Evolutionary conservation across 2,888 invertebrate genomes (phyloP).

Genomic region (Dynastes maya): DNA sequence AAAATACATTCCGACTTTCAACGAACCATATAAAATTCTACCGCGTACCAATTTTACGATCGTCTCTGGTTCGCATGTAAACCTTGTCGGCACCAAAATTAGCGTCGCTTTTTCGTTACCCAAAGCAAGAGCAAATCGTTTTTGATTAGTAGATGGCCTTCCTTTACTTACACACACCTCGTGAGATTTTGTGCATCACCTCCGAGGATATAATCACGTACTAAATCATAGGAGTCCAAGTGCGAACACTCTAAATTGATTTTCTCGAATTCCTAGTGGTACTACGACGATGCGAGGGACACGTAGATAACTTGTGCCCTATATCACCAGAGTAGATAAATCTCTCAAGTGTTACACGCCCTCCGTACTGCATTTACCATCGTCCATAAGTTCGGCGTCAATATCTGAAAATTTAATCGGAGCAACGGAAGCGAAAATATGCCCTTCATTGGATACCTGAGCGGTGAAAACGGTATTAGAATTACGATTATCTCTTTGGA

Average conservation of each 20-base stretch:
- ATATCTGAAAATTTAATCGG: too few species aligned
- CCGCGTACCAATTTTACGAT: too few species aligned
- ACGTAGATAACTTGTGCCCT: background rate
- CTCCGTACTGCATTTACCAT: too few species aligned
- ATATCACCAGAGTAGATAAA: constrained; percentile 16
- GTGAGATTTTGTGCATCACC: background rate
- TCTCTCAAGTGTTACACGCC: constrained; percentile 14
- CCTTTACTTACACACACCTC: background rate
- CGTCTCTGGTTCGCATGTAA: too few species aligned
- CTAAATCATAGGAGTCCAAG: constrained; percentile 27
- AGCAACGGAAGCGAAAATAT: too few species aligned
- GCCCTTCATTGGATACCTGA: too few species aligned
- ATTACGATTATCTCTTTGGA: too few species aligned
- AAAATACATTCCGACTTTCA: background rate
- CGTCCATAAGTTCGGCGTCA: too few species aligned
- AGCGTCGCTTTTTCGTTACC: too few species aligned
- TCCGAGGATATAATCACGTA: constrained; percentile 8
- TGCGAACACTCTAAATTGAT: constrained; percentile 14
- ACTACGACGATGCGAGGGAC: background rate
- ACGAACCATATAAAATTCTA: too few species aligned
- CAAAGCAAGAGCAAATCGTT: constrained; percentile 3
- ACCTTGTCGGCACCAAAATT: too few species aligned
- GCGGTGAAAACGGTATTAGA: too few species aligned
- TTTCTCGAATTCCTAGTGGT: constrained; percentile 13
- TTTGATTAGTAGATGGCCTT: background rate